Percentiles rank a stretch among this genome's conserved stretches.
These are phyloP conservation scores for Chondrilla cf. caribensis DNA, from an alignment of 37 sponge, comb jelly and placozoan species.

Conservation along the genomic window DNA sequence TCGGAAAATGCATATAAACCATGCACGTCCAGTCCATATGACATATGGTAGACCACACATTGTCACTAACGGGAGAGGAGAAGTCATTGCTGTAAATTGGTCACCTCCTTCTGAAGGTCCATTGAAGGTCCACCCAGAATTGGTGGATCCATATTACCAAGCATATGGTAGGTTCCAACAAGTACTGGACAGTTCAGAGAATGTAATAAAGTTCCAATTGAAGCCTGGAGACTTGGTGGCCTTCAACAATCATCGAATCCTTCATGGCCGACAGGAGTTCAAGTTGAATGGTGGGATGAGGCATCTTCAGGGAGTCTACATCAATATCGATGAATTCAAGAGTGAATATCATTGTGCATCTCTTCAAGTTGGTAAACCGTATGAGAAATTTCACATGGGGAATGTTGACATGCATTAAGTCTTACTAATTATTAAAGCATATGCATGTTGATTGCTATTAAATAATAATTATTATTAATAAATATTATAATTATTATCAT, in stretches of 20 bases:
- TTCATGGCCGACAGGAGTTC: conserved; percentile 50
- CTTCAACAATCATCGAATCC: conserved; percentile 55
- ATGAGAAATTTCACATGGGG: neutral
- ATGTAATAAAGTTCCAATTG: conserved; percentile 40
- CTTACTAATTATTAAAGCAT: too few relatives aligned
- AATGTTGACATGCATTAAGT: too few relatives aligned
- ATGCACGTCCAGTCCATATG: conserved; percentile 34
- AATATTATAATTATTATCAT: too few relatives aligned
- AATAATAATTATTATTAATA: too few relatives aligned
- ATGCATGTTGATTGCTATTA: too few relatives aligned
- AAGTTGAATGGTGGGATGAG: conserved; percentile 48
- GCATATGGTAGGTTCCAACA: conserved; percentile 30
- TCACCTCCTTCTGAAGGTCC: conserved; percentile 52
- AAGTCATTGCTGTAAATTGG: conserved; percentile 50
- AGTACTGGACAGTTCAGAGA: too few relatives aligned
- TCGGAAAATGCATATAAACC: conserved; percentile 53
- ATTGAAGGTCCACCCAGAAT: neutral
- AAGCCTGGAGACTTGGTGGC: conserved; percentile 44
- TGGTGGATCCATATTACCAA: conserved; percentile 38
- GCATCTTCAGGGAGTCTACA: conserved; percentile 49
- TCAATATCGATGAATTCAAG: conserved; percentile 68
- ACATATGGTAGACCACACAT: conserved; percentile 46
- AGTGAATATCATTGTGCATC: neutral
- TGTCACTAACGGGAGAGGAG: conserved; percentile 10
- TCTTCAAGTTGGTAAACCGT: neutral